Evolutionary conservation across 1,140 invertebrate genomes (phyloP).

Genomic region (Drosophila quadrilineata): DNA sequence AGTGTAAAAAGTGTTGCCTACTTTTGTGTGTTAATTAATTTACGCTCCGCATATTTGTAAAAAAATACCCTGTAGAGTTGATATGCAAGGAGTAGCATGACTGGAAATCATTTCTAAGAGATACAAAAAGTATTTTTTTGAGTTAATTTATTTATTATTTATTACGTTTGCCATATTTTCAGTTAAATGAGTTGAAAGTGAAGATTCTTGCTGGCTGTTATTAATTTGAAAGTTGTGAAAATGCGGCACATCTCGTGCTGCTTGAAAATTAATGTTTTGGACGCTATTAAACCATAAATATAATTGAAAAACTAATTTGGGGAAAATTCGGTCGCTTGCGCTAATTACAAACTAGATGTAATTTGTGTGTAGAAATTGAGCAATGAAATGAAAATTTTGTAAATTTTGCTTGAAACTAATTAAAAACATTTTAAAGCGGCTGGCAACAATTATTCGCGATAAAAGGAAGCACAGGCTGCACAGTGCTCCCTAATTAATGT

Average conservation of each 20-base stretch:
- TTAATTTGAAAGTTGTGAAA: slow-evolving; percentile 10
- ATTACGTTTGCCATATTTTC: too few species aligned
- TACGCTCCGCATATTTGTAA: not conserved
- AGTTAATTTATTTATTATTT: too few species aligned
- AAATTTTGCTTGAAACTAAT: slow-evolving; percentile 68
- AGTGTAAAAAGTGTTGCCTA: slow-evolving; percentile 18
- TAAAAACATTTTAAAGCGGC: slow-evolving; percentile 73
- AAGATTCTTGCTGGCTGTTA: not conserved
- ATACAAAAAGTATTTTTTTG: too few species aligned
- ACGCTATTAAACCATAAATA: slow-evolving; percentile 59
- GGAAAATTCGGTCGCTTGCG: slow-evolving; percentile 9
- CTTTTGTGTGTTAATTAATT: slow-evolving; percentile 12
- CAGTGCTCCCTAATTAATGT: slow-evolving; percentile 72
- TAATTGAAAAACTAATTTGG: slow-evolving; percentile 71
- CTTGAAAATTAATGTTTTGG: slow-evolving; percentile 27
- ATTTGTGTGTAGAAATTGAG: slow-evolving; percentile 13
- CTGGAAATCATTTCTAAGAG: too few species aligned
- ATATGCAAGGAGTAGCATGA: too few species aligned
- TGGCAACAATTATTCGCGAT: slow-evolving; percentile 47
- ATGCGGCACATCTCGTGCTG: too few species aligned
- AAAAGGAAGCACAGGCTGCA: slow-evolving; percentile 31
- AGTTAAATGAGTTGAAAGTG: too few species aligned
- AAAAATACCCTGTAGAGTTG: not conserved
- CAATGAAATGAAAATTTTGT: slow-evolving; percentile 6
- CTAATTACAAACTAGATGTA: slow-evolving; percentile 35